Conservation (phyloP, 2,888 invertebrate species). For the Corbicula japonica region DNA sequence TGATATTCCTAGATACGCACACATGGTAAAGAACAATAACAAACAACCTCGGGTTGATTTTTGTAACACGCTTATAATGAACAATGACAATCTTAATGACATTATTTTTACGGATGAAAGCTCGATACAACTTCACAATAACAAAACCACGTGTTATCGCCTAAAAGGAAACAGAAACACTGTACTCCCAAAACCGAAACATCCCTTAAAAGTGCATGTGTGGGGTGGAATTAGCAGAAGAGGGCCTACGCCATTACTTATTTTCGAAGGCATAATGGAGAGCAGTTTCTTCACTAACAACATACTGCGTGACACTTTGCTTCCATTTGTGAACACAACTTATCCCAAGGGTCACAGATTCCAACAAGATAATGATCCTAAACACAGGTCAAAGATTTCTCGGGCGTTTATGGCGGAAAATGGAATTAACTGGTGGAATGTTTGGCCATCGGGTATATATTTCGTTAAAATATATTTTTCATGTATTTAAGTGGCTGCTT, state of each 20-base stretch:
- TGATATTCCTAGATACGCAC: slow-evolving; percentile 35
- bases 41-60: slow-evolving; percentile 40
- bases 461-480: no score
- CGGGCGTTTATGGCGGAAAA: slow-evolving; percentile 43
- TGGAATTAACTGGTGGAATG: slow-evolving; percentile 48
- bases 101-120: slow-evolving; percentile 57
- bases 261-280: slow-evolving; percentile 57
- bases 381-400: slow-evolving; percentile 42
- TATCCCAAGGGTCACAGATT: slow-evolving; percentile 43
- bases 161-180: not conserved
- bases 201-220: slow-evolving; percentile 50
- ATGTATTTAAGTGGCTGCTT: no score
- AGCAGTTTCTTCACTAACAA: slow-evolving; percentile 33
- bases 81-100: slow-evolving; percentile 45
- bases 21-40: slow-evolving; percentile 42
- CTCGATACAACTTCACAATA: slow-evolving; percentile 44
- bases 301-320: slow-evolving; percentile 24
- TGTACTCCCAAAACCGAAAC: slow-evolving; percentile 34
- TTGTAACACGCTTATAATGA: slow-evolving; percentile 26
- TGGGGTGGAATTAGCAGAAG: slow-evolving; percentile 49
- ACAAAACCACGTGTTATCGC: slow-evolving; percentile 15
- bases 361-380: slow-evolving; percentile 59
- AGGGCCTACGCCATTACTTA: slow-evolving; percentile 26
- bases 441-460: slow-evolving; percentile 55
- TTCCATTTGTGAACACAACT: slow-evolving; percentile 30